Base-by-base conservation (phyloP, 2,888 invertebrate genomes). In the Aphidoletes aphidimyza region DNA sequence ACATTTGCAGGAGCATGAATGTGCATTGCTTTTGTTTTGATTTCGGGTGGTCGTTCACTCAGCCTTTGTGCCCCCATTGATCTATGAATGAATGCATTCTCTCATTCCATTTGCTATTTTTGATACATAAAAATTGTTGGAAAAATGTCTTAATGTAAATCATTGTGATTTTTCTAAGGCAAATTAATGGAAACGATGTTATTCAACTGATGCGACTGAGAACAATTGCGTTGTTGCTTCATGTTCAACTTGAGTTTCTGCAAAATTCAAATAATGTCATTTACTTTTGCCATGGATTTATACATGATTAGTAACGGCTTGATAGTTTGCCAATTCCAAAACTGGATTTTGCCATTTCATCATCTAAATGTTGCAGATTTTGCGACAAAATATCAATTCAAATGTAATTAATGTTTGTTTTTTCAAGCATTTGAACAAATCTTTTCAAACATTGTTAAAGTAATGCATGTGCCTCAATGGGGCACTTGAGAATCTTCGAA, bases 251-350 rank as follows among this genome's bases (percentile, higher is more conserved):
- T n/a, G n/a, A n/a, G n/a, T n/a, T n/a, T n/a, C n/a, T n/a, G n/a
- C n/a, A n/a, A n/a, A n/a, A n/a, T n/a, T n/a, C n/a, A n/a, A n/a
- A n/a, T n/a, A n/a, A n/a, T n/a, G n/a, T n/a, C n/a, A n/a, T n/a
- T n/a, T n/a, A n/a, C n/a, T n/a, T n/a, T n/a, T n/a, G n/a, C n/a
- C n/a, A n/a, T 47, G 47, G 34, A 6, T 19, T 69, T 69, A 30
- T 69, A 30, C 69, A 69, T 30, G 34, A 69, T 69, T 69, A 69
- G 69, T n/a, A 69, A 69, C 30, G 69, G 69, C n/a, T 54, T 54
- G 14, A n/a, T 34, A n/a, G 34, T 69, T 30, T 30, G 0, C 30
- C n/a, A n/a, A n/a, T n/a, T n/a, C n/a, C n/a, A n/a, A n/a, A 26
- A 69, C 30, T 34, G 17, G 5, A 11, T 69, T 69, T 69, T 69